Conservation (phyloP, 2,797 vertebrate genomes). For the Myotis planiceps region DNA sequence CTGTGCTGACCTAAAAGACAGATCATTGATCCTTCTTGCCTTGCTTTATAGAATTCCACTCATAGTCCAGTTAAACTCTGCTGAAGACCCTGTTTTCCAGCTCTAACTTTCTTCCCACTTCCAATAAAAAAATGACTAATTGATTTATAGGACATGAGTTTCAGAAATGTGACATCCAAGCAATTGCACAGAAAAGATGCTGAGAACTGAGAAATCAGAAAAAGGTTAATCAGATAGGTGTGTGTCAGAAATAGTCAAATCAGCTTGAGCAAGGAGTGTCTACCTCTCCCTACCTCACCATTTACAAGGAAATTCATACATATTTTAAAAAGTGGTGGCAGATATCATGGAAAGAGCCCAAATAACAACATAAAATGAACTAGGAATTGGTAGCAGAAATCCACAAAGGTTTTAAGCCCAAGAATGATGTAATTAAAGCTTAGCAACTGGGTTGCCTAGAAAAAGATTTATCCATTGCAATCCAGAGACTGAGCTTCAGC, state of each 20-base stretch:
- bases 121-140: background rate
- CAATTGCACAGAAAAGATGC: background rate
- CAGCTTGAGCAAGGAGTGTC: background rate
- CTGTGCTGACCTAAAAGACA: background rate
- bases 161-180: background rate
- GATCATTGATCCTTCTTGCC: background rate
- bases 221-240: background rate
- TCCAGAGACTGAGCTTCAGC: background rate
- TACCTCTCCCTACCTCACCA: background rate
- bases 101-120: background rate
- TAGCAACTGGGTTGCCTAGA: conserved; percentile 3
- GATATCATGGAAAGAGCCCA: background rate
- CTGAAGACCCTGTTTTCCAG: background rate
- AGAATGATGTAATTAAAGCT: conserved; percentile 50
- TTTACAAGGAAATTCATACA: background rate
- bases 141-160: background rate
- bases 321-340: background rate
- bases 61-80: background rate
- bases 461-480: conserved; percentile 35
- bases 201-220: background rate
- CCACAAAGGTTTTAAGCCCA: background rate
- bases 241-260: background rate
- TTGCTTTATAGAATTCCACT: conserved; percentile 1
- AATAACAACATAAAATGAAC: conserved; percentile 14
- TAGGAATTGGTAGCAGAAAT: conserved; percentile 1